These are phyloP conservation scores for Theonella swinhoei DNA, from an alignment of 37 sponge, comb jelly and placozoan genomes.

Conservation along the genomic window DNA sequence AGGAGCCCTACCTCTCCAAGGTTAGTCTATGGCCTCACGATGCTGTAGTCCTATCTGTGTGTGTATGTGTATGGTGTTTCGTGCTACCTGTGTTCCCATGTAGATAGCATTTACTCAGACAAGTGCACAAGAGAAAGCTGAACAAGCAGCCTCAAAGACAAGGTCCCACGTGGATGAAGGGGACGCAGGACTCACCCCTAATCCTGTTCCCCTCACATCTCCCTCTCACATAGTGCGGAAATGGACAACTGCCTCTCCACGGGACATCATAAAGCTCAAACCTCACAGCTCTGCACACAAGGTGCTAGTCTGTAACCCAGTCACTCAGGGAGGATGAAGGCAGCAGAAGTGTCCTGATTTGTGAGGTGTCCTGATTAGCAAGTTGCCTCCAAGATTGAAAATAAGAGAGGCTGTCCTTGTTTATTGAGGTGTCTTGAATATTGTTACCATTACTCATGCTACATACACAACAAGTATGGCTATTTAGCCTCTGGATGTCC, in stretches of 20 bases:
- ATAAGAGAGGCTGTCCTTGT: too few relatives aligned
- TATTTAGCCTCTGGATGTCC: too few relatives aligned
- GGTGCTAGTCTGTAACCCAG: too few relatives aligned
- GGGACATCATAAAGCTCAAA: neutral
- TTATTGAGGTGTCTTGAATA: too few relatives aligned
- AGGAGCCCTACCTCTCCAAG: slow-evolving; percentile 72
- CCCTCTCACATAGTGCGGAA: neutral
- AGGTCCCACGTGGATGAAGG: neutral
- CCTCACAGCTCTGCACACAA: too few relatives aligned
- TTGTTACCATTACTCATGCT: too few relatives aligned
- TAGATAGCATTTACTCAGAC: neutral
- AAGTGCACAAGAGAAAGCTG: neutral
- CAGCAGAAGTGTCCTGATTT: too few relatives aligned
- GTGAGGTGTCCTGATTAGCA: too few relatives aligned
- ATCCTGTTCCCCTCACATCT: neutral
- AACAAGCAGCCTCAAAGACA: neutral
- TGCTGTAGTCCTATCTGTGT: neutral
- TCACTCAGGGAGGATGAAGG: too few relatives aligned
- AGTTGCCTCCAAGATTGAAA: too few relatives aligned
- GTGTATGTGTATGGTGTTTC: neutral
- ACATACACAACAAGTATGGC: too few relatives aligned
- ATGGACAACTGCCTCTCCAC: neutral
- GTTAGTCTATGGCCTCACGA: slow-evolving; percentile 23
- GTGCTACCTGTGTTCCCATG: neutral
- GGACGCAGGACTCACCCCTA: neutral